phyloP scores from a whole-genome alignment of 2,113 vertebrate genomes.

The Antidorcas marsupialis region DNA sequence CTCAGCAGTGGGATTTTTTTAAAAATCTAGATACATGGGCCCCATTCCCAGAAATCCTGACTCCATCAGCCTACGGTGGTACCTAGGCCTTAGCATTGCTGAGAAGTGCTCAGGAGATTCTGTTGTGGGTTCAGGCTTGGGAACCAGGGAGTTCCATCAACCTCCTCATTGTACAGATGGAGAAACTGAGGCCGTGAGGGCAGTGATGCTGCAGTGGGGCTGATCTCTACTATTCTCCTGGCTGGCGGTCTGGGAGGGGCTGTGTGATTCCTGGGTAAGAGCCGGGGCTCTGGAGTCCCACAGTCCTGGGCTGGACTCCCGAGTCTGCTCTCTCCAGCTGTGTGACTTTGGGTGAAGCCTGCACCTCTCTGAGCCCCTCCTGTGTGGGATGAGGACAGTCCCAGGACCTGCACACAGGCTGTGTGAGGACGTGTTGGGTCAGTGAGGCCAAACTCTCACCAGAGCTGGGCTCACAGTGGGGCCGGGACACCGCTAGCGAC shows the following conservation, averaged over 20 bases:
- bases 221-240: neutral
- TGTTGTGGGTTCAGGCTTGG: neutral
- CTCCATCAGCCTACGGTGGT: neutral
- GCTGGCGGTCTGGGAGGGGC: neutral
- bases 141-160: neutral
- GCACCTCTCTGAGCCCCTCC: neutral
- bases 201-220: fast-evolving
- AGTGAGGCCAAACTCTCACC: neutral
- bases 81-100: neutral
- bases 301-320: neutral
- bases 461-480: neutral
- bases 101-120: neutral
- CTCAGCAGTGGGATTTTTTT: neutral
- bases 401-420: fast-evolving
- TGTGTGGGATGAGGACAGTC: fast-evolving
- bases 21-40: neutral
- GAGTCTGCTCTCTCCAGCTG: neutral
- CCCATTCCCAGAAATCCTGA: neutral
- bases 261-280: neutral
- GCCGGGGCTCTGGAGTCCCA: neutral
- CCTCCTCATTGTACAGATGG: neutral
- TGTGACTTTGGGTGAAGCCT: neutral
- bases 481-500: neutral
- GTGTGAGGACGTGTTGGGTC: neutral
- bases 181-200: neutral